Evolutionary conservation across 1,140 invertebrate genomes (phyloP).

Genomic region (Papilio dardanus): DNA sequence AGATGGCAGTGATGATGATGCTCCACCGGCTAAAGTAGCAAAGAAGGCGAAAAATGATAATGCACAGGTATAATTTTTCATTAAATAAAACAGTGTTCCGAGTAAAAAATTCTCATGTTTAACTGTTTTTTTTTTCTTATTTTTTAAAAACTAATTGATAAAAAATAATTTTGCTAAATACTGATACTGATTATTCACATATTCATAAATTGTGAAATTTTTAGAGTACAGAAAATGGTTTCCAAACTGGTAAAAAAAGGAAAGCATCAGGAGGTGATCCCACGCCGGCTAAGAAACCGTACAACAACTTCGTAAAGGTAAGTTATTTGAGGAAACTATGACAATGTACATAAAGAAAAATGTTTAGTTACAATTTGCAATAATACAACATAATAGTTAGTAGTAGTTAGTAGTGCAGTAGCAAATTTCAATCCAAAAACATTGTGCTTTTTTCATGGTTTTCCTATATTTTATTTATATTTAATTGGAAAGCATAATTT

Average conservation of each 20-base stretch:
- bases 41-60: slow-evolving; percentile 50
- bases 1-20: slow-evolving; percentile 60
- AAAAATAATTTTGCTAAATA: too few species aligned
- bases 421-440: not conserved
- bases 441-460: not conserved
- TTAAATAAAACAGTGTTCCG: not conserved
- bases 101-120: not conserved
- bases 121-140: not conserved
- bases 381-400: too few species aligned
- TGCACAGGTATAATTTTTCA: slow-evolving; percentile 40
- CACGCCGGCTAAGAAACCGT: slow-evolving; percentile 71
- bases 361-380: too few species aligned
- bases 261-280: slow-evolving; percentile 66
- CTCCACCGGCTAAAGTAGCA: slow-evolving; percentile 58
- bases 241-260: slow-evolving; percentile 65
- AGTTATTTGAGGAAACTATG: slow-evolving; percentile 3
- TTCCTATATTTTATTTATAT: too few species aligned
- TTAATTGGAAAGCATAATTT: not conserved
- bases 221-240: slow-evolving; percentile 54
- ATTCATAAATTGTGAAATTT: slow-evolving; percentile 26
- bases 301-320: slow-evolving; percentile 78
- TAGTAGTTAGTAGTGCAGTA: too few species aligned
- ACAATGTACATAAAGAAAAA: not conserved
- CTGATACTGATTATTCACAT: not conserved
- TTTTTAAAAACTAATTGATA: too few species aligned